Percentiles rank a stretch among this genome's conserved stretches.
Conservation (phyloP, 2,888 invertebrate species). For the Saturnia japonica region DNA sequence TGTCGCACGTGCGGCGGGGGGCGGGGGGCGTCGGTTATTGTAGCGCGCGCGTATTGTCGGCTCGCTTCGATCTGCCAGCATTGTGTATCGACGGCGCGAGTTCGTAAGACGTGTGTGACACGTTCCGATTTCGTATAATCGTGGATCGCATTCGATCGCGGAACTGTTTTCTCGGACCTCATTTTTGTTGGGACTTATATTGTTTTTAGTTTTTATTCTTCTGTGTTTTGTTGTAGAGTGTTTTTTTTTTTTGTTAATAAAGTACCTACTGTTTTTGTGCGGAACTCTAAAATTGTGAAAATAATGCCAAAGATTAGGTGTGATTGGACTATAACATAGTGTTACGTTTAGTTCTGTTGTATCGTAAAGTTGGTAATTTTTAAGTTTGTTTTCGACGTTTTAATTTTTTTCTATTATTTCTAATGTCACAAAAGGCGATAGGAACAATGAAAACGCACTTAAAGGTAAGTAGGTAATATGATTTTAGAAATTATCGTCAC, state of each 20-base stretch:
- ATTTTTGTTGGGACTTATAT: conserved; percentile 44
- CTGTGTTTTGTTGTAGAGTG: conserved; percentile 47
- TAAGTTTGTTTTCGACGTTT: conserved; percentile 44
- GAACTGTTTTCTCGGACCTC: conserved; percentile 59
- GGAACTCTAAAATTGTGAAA: conserved; percentile 46
- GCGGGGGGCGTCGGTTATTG: conserved; percentile 75
- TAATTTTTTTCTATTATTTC: conserved; percentile 46
- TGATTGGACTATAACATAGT: conserved; percentile 54
- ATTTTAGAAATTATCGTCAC: neutral
- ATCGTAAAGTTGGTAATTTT: conserved; percentile 44
- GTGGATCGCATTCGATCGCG: conserved; percentile 64
- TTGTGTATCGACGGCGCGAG: conserved; percentile 74
- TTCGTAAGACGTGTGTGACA: conserved; percentile 58
- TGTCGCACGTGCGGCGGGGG: conserved; percentile 69
- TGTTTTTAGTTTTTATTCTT: conserved; percentile 44
- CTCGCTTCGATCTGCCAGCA: conserved; percentile 79
- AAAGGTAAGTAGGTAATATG: conserved; percentile 57
- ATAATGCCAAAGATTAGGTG: conserved; percentile 74
- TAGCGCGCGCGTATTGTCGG: conserved; percentile 81
- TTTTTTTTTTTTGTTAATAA: conserved; percentile 41
- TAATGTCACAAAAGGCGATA: conserved; percentile 70
- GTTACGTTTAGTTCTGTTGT: conserved; percentile 40
- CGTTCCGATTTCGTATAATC: conserved; percentile 48
- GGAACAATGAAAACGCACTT: conserved; percentile 75
- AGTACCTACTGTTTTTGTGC: conserved; percentile 44